Percentiles rank a stretch among this genome's conserved stretches.
Conservation (phyloP, 2,888 invertebrate species). For the Mythimna ferrago region DNA sequence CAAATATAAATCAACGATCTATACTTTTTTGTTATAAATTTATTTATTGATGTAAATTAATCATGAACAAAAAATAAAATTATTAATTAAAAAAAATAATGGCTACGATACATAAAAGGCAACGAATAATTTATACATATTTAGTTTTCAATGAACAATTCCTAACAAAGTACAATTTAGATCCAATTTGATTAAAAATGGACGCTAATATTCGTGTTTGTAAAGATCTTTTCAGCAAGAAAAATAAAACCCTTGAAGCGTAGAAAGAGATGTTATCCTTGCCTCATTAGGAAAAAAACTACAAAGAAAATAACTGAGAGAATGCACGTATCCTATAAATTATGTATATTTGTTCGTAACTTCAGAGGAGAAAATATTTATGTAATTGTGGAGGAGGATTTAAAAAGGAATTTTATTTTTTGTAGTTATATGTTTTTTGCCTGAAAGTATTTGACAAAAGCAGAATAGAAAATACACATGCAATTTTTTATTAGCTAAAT, state of each 20-base stretch:
- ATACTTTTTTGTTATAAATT: too few relatives aligned
- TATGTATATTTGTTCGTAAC: conserved; percentile 38
- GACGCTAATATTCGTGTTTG: background rate
- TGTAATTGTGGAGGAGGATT: conserved; percentile 20
- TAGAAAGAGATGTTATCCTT: conserved; percentile 51
- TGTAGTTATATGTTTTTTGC: background rate
- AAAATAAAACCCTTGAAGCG: conserved; percentile 50
- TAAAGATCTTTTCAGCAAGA: conserved; percentile 34
- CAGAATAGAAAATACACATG: too few relatives aligned
- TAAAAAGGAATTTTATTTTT: conserved; percentile 2
- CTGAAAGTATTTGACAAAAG: background rate
- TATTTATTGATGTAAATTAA: too few relatives aligned
- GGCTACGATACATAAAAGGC: too few relatives aligned
- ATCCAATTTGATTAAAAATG: conserved; percentile 36
- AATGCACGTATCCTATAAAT: conserved; percentile 50
- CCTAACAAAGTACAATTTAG: conserved; percentile 3
- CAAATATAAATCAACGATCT: too few relatives aligned
- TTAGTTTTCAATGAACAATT: too few relatives aligned
- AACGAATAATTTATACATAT: too few relatives aligned
- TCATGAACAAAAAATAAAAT: too few relatives aligned
- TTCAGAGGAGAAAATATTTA: conserved; percentile 20
- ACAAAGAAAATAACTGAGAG: conserved; percentile 50
- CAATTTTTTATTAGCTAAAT: too few relatives aligned
- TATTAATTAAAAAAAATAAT: too few relatives aligned
- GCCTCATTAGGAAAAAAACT: conserved; percentile 58